Base-by-base conservation (phyloP, 2,797 vertebrate species). In the Parambassis ranga region DNA sequence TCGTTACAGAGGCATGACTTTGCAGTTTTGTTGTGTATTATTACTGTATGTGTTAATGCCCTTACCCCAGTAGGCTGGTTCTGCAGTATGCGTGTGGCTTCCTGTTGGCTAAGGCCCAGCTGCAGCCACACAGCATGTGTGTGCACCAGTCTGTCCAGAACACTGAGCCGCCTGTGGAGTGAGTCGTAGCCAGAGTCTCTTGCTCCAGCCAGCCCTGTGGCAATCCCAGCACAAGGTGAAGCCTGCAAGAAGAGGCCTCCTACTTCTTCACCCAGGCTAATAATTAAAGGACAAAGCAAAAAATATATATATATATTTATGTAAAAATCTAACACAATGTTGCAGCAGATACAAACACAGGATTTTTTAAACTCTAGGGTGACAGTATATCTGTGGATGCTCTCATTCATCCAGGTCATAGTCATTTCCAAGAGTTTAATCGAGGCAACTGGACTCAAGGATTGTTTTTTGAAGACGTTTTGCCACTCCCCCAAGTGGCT, bases 161-260 rank as follows among this genome's bases (percentile, higher is more conserved):
- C 88, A 53, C 95, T 98, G 50, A 98, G 93, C 56, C 92, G 93
- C 66, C 92, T 93, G 36, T 90, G 93, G 14, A 96, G 86, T 35
- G 95, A 97, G 75, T 96, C 95, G 8, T 97, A 98, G 65, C 96
- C 96, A 1, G 96, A 97, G 79, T 98, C 95, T 47, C 95, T 92
- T 0, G 89, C 90, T 7, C 91, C 90, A 10, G 81, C 71, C 52
- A 87, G 89, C 3, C 81, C 82, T 0, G 14, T 37, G 6, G 58
- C 62, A 27, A 91, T 91, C 24, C 81, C 77, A 1, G 58, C 20
- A 10, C 83, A 78, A 10, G 88, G 79, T 2, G 53, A 84, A 7
- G 65, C 91, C 72, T 94, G 93, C 3, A 92, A 62, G 79, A 89
- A 93, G 49, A 92, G 83, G 42, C 92, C 86, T 11, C 88, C 93